phyloP scores from a whole-genome alignment of 2,113 vertebrate genomes.

The Hypanus sabinus region DNA sequence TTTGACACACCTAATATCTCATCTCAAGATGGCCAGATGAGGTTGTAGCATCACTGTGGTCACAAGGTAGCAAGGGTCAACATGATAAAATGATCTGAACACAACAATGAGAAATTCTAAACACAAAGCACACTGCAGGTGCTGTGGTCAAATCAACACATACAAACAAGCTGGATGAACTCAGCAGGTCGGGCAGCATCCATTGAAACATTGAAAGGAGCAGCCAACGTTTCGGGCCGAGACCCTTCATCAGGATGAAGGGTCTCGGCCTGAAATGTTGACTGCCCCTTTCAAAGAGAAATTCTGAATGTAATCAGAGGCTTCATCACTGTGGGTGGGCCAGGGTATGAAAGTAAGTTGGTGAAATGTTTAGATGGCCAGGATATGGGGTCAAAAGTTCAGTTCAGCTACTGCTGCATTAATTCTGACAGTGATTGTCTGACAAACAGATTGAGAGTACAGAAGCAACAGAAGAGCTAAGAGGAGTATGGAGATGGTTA shows the following conservation, averaged over 20 bases:
- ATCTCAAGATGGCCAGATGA: not conserved
- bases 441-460: not conserved
- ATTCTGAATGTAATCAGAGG: not conserved
- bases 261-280: too few relatives aligned
- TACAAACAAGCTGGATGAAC: too few relatives aligned
- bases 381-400: not conserved
- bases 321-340: not conserved
- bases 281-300: too few relatives aligned
- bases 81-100: not conserved
- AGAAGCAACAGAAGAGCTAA: not conserved
- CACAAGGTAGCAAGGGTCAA: not conserved
- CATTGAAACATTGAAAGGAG: too few relatives aligned
- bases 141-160: too few relatives aligned
- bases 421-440: not conserved
- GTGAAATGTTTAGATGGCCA: not conserved
- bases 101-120: not conserved
- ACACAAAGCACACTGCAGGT: too few relatives aligned
- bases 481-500: too few relatives aligned
- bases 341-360: not conserved
- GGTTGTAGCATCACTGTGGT: not conserved
- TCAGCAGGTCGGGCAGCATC: too few relatives aligned
- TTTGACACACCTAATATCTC: too few relatives aligned
- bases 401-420: not conserved
- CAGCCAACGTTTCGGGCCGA: too few relatives aligned
- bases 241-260: too few relatives aligned